Evolutionary conservation across 2,888 invertebrate species (phyloP).

Genomic region (Polydrusus cervinus): DNA sequence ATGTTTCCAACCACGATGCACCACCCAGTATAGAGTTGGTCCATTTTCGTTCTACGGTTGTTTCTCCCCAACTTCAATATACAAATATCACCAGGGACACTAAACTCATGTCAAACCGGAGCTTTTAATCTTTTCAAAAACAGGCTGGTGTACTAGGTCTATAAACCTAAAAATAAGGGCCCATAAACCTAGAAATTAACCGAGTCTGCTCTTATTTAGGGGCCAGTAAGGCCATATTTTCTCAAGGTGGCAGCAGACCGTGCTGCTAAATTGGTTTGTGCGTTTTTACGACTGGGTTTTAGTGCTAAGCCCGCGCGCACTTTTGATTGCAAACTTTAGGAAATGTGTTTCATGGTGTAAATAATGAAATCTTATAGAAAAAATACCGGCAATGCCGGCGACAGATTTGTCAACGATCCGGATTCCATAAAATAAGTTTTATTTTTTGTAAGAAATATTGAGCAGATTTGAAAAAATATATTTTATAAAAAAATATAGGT

Average conservation of each 20-base stretch:
- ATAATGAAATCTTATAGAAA: slow-evolving; percentile 38
- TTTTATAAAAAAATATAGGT: too few relatives aligned
- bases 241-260: slow-evolving; percentile 68
- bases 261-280: slow-evolving; percentile 73
- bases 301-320: slow-evolving; percentile 71
- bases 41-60: too few relatives aligned
- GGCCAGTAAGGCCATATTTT: slow-evolving; percentile 46
- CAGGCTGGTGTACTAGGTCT: slow-evolving; percentile 29
- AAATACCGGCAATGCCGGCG: neutral
- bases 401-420: too few relatives aligned
- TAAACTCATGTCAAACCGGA: slow-evolving; percentile 24
- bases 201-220: slow-evolving; percentile 49
- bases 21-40: too few relatives aligned
- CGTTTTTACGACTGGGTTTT: slow-evolving; percentile 73
- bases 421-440: too few relatives aligned
- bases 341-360: slow-evolving; percentile 40
- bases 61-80: neutral
- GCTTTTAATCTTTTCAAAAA: slow-evolving; percentile 35
- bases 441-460: too few relatives aligned
- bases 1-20: too few relatives aligned
- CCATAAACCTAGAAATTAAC: slow-evolving; percentile 53
- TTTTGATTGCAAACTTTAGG: slow-evolving; percentile 65
- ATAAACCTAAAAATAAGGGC: slow-evolving; percentile 52
- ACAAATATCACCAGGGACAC: slow-evolving; percentile 1
- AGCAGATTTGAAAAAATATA: too few relatives aligned